These are phyloP conservation scores for Halichoerus grypus DNA, from an alignment of 2,113 vertebrate genomes.

Conservation along the genomic window DNA sequence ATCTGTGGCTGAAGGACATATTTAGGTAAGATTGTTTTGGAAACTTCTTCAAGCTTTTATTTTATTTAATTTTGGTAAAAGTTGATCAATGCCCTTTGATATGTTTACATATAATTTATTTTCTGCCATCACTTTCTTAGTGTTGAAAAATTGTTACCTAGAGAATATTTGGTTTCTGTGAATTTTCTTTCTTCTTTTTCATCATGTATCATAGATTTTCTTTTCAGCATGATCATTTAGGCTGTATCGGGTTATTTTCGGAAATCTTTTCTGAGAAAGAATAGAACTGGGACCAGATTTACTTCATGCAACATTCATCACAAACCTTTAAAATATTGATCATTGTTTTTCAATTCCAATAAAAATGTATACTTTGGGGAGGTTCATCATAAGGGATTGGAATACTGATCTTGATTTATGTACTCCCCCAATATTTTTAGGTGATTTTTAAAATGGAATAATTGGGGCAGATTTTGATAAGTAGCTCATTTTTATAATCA, in stretches of 20 bases:
- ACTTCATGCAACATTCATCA: background rate
- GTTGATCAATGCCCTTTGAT: background rate
- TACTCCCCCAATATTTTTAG: background rate
- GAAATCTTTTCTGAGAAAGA: background rate
- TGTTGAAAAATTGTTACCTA: background rate
- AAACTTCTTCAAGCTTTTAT: background rate
- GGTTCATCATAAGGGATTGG: background rate
- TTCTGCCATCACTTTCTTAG: background rate
- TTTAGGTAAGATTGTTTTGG: background rate
- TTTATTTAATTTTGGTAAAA: background rate
- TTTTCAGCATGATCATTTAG: background rate
- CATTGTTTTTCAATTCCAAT: background rate
- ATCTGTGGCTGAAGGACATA: background rate
- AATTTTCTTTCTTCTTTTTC: background rate
- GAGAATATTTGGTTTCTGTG: background rate
- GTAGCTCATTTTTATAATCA: background rate
- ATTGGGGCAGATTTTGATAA: background rate
- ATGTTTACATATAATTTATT: slow-evolving; percentile 3
- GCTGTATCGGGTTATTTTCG: background rate
- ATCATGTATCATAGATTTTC: background rate
- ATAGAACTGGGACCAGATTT: background rate
- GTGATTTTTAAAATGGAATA: background rate
- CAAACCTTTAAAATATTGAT: background rate
- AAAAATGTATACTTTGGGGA: background rate
- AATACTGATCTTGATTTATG: background rate